Percentiles rank a stretch among this genome's conserved stretches.
Evolutionary conservation across 2,888 invertebrate genomes (phyloP).

Genomic region (Nomada flava): DNA sequence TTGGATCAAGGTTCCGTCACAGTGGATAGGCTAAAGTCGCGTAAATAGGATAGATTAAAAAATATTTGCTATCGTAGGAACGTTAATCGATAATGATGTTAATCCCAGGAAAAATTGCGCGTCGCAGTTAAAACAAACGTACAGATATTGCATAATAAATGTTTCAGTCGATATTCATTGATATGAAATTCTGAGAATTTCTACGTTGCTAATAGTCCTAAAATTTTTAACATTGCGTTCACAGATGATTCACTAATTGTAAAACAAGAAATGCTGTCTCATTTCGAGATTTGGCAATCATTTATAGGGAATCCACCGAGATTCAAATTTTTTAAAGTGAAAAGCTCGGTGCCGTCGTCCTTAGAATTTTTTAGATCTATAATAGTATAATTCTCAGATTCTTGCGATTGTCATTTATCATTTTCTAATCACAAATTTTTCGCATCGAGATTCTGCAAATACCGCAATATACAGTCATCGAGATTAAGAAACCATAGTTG

Average conservation of each 20-base stretch:
- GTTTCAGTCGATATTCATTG: too few species aligned
- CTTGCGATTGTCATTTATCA: neutral
- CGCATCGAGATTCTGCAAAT: neutral
- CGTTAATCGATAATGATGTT: neutral
- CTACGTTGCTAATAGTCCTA: too few species aligned
- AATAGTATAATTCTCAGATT: neutral
- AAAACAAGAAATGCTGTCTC: too few species aligned
- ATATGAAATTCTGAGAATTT: too few species aligned
- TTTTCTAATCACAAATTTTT: neutral
- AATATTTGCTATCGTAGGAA: conserved; percentile 2
- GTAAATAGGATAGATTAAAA: neutral
- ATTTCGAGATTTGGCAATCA: too few species aligned
- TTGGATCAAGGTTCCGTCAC: neutral
- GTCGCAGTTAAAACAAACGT: neutral
- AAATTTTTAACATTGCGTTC: too few species aligned
- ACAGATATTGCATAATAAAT: neutral
- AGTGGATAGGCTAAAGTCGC: neutral
- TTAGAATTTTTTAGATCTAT: neutral
- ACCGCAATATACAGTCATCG: neutral
- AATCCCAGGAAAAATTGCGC: neutral
- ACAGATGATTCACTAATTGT: too few species aligned
- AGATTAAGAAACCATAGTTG: neutral
- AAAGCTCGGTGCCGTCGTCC: neutral
- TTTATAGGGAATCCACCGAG: too few species aligned
- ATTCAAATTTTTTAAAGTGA: neutral